Percentiles rank a stretch among this genome's conserved stretches.
Conservation (phyloP, 2,888 invertebrate genomes). For the Meandrusa payeni region DNA sequence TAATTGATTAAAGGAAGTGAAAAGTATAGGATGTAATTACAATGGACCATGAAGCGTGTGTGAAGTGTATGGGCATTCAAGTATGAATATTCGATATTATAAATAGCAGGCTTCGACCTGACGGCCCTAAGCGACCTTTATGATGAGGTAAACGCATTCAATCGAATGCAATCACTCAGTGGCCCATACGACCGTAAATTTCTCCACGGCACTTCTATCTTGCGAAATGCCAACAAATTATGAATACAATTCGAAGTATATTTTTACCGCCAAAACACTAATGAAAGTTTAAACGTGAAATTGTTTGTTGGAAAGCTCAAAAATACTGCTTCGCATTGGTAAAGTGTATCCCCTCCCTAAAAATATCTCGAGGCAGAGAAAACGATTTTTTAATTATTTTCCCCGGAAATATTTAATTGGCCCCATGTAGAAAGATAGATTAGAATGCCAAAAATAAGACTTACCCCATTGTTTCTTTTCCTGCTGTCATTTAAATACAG, state of each 20-base stretch:
- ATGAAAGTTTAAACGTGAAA: conserved; percentile 18
- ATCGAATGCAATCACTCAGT: conserved; percentile 70
- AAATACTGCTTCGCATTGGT: conserved; percentile 75
- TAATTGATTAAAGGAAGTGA: too few relatives aligned
- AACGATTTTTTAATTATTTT: conserved; percentile 40
- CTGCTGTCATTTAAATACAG: conserved; percentile 87
- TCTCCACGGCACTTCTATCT: neutral
- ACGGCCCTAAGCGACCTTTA: conserved; percentile 51
- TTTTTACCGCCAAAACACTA: conserved; percentile 21
- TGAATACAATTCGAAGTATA: conserved; percentile 12
- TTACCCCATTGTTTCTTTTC: conserved; percentile 91
- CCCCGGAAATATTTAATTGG: conserved; percentile 4
- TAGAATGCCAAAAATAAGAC: conserved; percentile 47
- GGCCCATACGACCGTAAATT: conserved; percentile 24
- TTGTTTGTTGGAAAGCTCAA: conserved; percentile 41
- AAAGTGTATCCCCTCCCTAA: conserved; percentile 78
- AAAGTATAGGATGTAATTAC: conserved; percentile 29
- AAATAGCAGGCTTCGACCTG: conserved; percentile 53
- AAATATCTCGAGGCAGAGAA: conserved; percentile 63
- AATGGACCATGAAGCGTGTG: conserved; percentile 29
- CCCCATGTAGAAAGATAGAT: conserved; percentile 10
- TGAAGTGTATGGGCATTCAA: conserved; percentile 31
- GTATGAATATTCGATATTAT: conserved; percentile 40
- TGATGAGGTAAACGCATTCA: conserved; percentile 57
- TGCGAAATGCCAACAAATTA: neutral